A percentile compares a stretch with the other conserved stretches of the same genome.
These are phyloP conservation scores for Drosophila erecta DNA, from an alignment of 1,140 invertebrate genomes.

Conservation along the genomic window DNA sequence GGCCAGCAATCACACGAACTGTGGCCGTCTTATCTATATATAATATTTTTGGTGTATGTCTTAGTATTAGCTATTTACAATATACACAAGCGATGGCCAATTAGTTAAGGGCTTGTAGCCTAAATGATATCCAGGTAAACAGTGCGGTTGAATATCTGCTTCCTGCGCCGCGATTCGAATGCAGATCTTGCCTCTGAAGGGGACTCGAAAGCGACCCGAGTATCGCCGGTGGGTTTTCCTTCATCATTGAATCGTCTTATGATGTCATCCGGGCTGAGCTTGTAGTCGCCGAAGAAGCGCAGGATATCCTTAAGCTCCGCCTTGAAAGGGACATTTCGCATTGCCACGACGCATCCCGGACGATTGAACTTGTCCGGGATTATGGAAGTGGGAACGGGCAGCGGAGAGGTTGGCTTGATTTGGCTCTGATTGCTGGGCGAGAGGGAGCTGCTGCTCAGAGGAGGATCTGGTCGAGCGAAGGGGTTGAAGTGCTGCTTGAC, in stretches of 20 bases:
- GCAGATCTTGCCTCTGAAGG: conserved; percentile 91
- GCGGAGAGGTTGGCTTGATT: neutral
- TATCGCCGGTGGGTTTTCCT: conserved; percentile 94
- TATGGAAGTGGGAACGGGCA: conserved; percentile 20
- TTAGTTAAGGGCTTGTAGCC: neutral
- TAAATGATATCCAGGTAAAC: conserved; percentile 79
- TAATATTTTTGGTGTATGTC: neutral
- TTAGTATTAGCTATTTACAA: conserved; percentile 32
- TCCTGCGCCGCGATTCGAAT: conserved; percentile 85
- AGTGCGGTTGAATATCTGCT: conserved; percentile 76
- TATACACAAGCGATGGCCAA: conserved; percentile 8
- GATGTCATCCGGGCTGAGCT: conserved; percentile 90
- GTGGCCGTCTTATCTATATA: neutral
- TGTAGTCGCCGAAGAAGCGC: conserved; percentile 92
- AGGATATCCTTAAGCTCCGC: conserved; percentile 94
- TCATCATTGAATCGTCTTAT: conserved; percentile 93
- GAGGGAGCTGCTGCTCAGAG: conserved; percentile 1
- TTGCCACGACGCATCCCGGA: conserved; percentile 92
- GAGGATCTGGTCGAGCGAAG: conserved; percentile 45
- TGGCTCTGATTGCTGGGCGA: conserved; percentile 8
- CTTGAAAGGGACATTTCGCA: conserved; percentile 94
- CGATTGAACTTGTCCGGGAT: conserved; percentile 89
- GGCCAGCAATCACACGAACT: neutral
- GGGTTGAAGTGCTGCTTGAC: conserved; percentile 66
- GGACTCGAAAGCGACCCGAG: conserved; percentile 91